Conservation (phyloP, 2,888 invertebrate species). For the Eristalis arbustorum region DNA sequence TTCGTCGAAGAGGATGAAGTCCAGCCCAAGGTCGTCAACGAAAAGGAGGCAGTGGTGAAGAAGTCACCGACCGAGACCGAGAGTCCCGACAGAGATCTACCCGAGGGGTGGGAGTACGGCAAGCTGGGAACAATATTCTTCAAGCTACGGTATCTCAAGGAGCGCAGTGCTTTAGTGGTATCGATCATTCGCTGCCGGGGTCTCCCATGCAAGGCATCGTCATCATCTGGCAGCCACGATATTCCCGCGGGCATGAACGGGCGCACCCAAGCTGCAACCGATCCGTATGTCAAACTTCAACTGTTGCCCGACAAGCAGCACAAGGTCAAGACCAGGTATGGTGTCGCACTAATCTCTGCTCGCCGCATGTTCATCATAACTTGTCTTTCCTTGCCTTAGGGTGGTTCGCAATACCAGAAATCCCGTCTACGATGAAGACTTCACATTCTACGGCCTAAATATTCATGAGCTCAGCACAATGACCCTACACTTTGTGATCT, state of each 20-base stretch:
- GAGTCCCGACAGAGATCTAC: slow-evolving; percentile 71
- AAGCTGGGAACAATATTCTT: slow-evolving; percentile 94
- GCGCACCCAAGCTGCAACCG: slow-evolving; percentile 81
- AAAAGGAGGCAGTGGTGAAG: slow-evolving; percentile 73
- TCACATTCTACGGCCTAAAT: slow-evolving; percentile 97
- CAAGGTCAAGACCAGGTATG: slow-evolving; percentile 92
- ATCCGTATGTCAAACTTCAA: slow-evolving; percentile 99
- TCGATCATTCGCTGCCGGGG: slow-evolving; percentile 95
- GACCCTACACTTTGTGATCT: slow-evolving; percentile 95
- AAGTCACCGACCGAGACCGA: slow-evolving; percentile 74
- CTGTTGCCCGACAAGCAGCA: slow-evolving; percentile 98
- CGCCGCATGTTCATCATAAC: not conserved
- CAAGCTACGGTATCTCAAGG: slow-evolving; percentile 92
- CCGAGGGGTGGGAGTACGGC: slow-evolving; percentile 83
- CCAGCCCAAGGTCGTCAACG: slow-evolving; percentile 71
- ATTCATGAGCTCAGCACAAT: slow-evolving; percentile 92
- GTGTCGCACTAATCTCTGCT: not conserved
- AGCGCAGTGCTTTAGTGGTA: slow-evolving; percentile 94
- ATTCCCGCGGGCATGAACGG: slow-evolving; percentile 79
- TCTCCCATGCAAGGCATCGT: slow-evolving; percentile 84
- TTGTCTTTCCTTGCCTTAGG: slow-evolving; percentile 78
- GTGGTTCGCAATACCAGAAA: slow-evolving; percentile 97
- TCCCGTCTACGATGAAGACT: slow-evolving; percentile 99
- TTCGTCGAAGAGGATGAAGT: slow-evolving; percentile 79
- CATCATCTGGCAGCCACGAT: slow-evolving; percentile 82